Conservation (phyloP, 2,888 invertebrate genomes). For the Napeogenes sylphis region DNA sequence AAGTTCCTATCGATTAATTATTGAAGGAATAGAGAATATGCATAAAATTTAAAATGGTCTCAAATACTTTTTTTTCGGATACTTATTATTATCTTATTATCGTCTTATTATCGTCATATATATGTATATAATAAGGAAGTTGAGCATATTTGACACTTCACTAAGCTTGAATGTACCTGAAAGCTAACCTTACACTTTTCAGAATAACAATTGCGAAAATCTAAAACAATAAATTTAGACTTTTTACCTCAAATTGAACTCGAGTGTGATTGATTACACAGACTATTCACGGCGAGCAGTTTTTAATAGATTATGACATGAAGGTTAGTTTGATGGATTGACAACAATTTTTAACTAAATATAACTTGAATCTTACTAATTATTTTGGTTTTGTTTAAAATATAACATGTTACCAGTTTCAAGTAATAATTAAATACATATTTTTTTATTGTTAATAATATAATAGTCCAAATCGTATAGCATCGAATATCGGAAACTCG, state of each 20-base stretch:
- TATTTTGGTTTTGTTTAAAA: too few species aligned
- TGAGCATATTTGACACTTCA: background rate
- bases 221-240: constrained; percentile 11
- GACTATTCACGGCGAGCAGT: background rate
- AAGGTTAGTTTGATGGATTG: background rate
- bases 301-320: background rate
- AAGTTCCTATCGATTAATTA: too few species aligned
- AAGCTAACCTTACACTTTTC: constrained; percentile 15
- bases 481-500: too few species aligned
- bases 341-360: background rate
- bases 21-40: too few species aligned
- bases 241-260: background rate
- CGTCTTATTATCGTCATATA: too few species aligned
- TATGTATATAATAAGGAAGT: background rate
- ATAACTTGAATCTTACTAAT: background rate
- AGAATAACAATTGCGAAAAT: constrained; percentile 15
- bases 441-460: too few species aligned
- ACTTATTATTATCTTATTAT: too few species aligned
- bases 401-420: too few species aligned
- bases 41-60: too few species aligned
- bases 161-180: background rate
- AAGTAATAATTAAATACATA: too few species aligned
- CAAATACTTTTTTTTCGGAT: too few species aligned
- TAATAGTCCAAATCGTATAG: too few species aligned
- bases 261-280: background rate